Percentiles rank a stretch among this genome's conserved stretches.
phyloP scores from a whole-genome alignment of 64 coral and sea anemone genomes.

The Hydrozoanthus tunicans region DNA sequence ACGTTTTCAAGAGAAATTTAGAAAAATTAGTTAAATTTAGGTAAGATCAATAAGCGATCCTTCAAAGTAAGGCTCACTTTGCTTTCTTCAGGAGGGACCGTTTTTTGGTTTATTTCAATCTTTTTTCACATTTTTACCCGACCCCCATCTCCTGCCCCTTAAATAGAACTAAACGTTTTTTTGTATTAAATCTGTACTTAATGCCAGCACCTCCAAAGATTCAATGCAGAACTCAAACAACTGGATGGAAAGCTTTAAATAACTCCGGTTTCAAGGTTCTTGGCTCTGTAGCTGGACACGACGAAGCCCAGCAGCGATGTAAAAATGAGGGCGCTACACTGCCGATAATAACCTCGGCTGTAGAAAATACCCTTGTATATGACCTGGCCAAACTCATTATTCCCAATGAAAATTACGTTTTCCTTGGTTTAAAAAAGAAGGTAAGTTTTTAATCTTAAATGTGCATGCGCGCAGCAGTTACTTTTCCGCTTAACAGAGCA shows the following conservation, averaged over 20 bases:
- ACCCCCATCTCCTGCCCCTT: no score
- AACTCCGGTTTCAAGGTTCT: neutral
- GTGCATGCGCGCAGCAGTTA: no score
- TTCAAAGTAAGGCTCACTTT: no score
- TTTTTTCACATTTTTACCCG: no score
- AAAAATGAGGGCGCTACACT: neutral
- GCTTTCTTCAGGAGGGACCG: no score
- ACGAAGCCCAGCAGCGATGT: neutral
- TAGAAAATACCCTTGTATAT: slow-evolving; percentile 11
- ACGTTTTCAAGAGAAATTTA: no score
- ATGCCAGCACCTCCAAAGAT: neutral
- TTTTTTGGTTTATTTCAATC: no score
- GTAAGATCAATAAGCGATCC: no score
- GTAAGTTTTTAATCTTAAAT: neutral
- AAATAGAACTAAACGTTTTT: no score
- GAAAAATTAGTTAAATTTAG: no score
- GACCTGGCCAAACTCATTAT: neutral
- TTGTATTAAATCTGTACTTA: no score
- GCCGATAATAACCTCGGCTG: neutral
- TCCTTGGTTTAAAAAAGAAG: neutral
- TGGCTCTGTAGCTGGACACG: neutral
- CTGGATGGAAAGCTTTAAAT: neutral
- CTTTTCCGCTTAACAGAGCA: no score
- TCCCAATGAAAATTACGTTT: neutral
- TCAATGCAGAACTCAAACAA: neutral